Base-by-base conservation (phyloP, 2,888 invertebrate genomes). In the Acheta domesticus region DNA sequence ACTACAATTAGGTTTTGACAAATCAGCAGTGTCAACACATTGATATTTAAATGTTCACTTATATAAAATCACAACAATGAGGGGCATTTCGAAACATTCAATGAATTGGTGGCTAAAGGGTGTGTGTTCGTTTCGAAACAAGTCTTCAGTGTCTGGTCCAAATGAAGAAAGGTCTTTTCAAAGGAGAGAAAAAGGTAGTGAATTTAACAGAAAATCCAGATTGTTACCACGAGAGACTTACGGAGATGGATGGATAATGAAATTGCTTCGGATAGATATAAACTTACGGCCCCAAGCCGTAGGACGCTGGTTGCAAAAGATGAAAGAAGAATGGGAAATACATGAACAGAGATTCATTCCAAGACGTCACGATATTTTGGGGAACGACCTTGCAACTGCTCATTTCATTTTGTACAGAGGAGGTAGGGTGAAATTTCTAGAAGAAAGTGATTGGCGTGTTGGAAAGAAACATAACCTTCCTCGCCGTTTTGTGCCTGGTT, bases 331-430 rank as follows among this genome's bases (percentile, higher is more conserved):
- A 0, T 87, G 86, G 80, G 90, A 91, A 82, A 89, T 90, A 49
- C 49, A 49, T 79, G 88, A 90, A 84, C 94, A 94, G 84, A 88
- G 87, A 80, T 92, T 87, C 85, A 86, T 91, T 11, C 86, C 89
- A 0, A 89, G 91, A 79, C 87, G 94, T 81, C 89, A 92, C 82
- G 85, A 90, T 80, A 86, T 88, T 73, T 86, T 95, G 1, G 97
- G 97, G 0, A 88, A 92, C 50, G 95, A 98, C 86, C 87, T 98
- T 82, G 96, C 95, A 1, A 92, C 95, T 0, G 93, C 97, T 12
- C 95, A 96, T 88, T 97, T 97, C 86, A 87, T 97, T 77, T 88
- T 94, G 1, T 89, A 89, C 85, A 89, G 95, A 49, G 91, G 91
- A n/a, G 96, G 94, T 2, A 88, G 91, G 80, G 91, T 96, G 1